Percentiles rank a stretch among this genome's conserved stretches.
Evolutionary conservation across 2,888 invertebrate genomes (phyloP).

Genomic region (Antheraea assamensis): DNA sequence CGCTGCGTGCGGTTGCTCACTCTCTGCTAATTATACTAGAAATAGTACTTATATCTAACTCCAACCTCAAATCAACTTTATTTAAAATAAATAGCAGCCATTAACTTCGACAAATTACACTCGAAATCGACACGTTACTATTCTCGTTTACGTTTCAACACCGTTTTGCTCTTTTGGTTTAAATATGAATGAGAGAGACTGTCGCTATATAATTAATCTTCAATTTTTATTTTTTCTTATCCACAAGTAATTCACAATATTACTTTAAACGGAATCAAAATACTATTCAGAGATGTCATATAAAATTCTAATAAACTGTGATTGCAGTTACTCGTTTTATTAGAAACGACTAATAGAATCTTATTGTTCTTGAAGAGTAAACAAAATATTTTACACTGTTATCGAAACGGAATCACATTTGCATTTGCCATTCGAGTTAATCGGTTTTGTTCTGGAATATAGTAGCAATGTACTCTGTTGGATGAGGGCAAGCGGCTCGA

Average conservation of each 20-base stretch:
- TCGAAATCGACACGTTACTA: constrained; percentile 27
- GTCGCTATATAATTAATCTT: too few relatives aligned
- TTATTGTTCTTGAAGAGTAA: constrained; percentile 28
- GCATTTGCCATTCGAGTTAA: constrained; percentile 41
- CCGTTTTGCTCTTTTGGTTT: not conserved
- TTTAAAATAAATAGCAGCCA: constrained; percentile 50
- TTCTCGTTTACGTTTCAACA: not conserved
- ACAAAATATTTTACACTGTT: constrained; percentile 32
- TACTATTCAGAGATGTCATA: not conserved
- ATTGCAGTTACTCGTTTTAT: not conserved
- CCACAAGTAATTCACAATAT: not conserved
- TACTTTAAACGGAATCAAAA: not conserved
- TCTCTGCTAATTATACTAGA: constrained; percentile 74
- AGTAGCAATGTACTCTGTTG: constrained; percentile 27
- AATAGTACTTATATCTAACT: constrained; percentile 50
- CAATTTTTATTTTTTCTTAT: not conserved
- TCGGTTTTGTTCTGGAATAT: constrained; percentile 40
- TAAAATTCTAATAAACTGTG: not conserved
- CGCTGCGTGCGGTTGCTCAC: constrained; percentile 57
- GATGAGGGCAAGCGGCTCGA: constrained; percentile 1
- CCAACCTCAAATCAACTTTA: constrained; percentile 63
- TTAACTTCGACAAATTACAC: constrained; percentile 33
- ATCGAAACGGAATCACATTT: constrained; percentile 38
- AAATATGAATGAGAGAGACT: not conserved
- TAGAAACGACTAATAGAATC: constrained; percentile 2